These are phyloP conservation scores for Drosophila nr. perissopoda DNA, from an alignment of 2,888 invertebrate species.

Conservation along the genomic window DNA sequence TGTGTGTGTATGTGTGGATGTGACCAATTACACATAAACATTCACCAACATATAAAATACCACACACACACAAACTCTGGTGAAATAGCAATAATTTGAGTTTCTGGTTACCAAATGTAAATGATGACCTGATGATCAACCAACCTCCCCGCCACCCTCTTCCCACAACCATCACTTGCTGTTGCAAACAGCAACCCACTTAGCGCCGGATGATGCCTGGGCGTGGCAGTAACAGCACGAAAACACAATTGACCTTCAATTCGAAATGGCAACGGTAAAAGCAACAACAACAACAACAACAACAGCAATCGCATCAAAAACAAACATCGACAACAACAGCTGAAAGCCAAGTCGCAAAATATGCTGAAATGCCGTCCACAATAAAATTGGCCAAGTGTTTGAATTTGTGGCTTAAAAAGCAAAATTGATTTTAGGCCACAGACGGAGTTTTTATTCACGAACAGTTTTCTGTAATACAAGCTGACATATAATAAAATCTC, in stretches of 20 bases:
- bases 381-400: slow-evolving; percentile 21
- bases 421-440: slow-evolving; percentile 23
- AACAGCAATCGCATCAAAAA: slow-evolving; percentile 4
- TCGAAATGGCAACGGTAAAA: slow-evolving; percentile 49
- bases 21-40: slow-evolving; percentile 40
- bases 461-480: neutral
- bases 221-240: slow-evolving; percentile 53
- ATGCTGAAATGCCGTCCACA: neutral
- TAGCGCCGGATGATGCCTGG: slow-evolving; percentile 38
- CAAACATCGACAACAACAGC: slow-evolving; percentile 17
- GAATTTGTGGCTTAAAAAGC: slow-evolving; percentile 25
- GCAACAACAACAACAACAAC: slow-evolving; percentile 24
- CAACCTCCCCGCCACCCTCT: too few species aligned
- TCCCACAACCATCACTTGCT: neutral
- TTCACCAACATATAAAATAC: slow-evolving; percentile 12
- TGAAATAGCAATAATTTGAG: slow-evolving; percentile 53
- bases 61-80: neutral
- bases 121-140: slow-evolving; percentile 45
- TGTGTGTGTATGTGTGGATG: slow-evolving; percentile 1
- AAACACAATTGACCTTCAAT: slow-evolving; percentile 65
- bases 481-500: neutral
- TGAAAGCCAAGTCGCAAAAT: slow-evolving; percentile 4
- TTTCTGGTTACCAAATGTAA: slow-evolving; percentile 55
- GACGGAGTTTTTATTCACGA: neutral
- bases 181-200: slow-evolving; percentile 17